phyloP scores from a whole-genome alignment of 2,797 vertebrate genomes.

The Mus spretus region DNA sequence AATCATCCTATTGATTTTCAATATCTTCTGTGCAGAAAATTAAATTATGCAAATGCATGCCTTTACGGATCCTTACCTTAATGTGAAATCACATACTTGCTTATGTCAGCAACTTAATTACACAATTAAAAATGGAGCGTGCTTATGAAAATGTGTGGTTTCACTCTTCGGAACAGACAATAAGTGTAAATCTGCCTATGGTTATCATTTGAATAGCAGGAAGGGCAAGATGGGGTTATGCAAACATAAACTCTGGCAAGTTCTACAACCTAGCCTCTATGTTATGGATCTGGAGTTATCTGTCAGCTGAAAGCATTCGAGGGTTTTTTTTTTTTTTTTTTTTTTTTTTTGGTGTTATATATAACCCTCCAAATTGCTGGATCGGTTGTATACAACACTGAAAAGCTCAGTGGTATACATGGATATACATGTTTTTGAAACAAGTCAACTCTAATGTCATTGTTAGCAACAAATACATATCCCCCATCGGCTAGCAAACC shows the following conservation, averaged over 20 bases:
- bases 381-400: background rate
- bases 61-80: slow-evolving; percentile 88
- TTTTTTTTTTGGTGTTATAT: slow-evolving; percentile 36
- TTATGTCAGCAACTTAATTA: slow-evolving; percentile 90
- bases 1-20: slow-evolving; percentile 95
- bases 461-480: background rate
- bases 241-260: slow-evolving; percentile 59
- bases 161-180: slow-evolving; percentile 76
- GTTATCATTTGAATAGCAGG: slow-evolving; percentile 61
- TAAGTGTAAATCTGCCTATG: slow-evolving; percentile 73
- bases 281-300: slow-evolving; percentile 56
- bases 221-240: background rate
- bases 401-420: background rate
- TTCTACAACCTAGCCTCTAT: background rate
- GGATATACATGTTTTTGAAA: background rate
- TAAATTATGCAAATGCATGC: slow-evolving; percentile 93
- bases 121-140: slow-evolving; percentile 87
- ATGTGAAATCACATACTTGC: slow-evolving; percentile 88
- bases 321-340: slow-evolving; percentile 58
- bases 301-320: slow-evolving; percentile 31
- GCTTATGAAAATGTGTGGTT: slow-evolving; percentile 81
- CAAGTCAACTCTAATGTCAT: background rate
- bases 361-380: background rate
- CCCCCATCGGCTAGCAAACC: background rate
- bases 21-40: slow-evolving; percentile 94